Conservation (phyloP, 2,888 invertebrate species). For the Cataglyphis livida region DNA sequence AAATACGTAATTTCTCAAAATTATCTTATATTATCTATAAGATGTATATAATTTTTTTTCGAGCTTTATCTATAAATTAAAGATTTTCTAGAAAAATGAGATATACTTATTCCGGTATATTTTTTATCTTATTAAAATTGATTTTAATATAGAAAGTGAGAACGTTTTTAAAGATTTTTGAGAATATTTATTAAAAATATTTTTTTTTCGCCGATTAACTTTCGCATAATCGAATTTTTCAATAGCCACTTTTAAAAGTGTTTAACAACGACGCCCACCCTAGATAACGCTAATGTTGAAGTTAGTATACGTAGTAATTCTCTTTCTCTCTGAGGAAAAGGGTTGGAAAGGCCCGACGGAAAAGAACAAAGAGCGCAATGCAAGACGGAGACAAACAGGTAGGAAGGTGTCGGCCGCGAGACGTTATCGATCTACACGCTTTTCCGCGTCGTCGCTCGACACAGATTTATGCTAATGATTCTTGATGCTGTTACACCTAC, state of each 20-base stretch:
- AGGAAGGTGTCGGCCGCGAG: constrained; percentile 60
- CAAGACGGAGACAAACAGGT: not conserved
- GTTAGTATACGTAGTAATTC: not conserved
- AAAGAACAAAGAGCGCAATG: constrained; percentile 15
- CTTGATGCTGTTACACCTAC: constrained; percentile 35
- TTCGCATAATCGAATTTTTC: not conserved
- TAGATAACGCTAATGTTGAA: constrained; percentile 5
- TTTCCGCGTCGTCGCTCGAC: constrained; percentile 52
- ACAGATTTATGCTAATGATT: constrained; percentile 77
- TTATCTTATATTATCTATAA: not conserved
- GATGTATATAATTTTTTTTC: not conserved
- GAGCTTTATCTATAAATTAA: not conserved
- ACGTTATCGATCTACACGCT: constrained; percentile 70
- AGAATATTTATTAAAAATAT: not conserved
- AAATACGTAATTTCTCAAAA: too few relatives aligned
- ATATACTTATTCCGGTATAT: not conserved
- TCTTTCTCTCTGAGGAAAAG: not conserved
- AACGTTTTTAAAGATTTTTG: not conserved
- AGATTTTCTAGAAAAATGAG: not conserved
- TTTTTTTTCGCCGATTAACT: not conserved
- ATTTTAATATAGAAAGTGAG: not conserved
- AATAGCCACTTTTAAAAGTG: constrained; percentile 10
- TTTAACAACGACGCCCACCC: constrained; percentile 5
- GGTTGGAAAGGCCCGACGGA: not conserved
- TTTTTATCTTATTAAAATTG: not conserved